Evolutionary conservation across 2,797 vertebrate species (phyloP), one percentile per base, ranked within the genome.

Genomic region (Pyrocephalus nanus): DNA sequence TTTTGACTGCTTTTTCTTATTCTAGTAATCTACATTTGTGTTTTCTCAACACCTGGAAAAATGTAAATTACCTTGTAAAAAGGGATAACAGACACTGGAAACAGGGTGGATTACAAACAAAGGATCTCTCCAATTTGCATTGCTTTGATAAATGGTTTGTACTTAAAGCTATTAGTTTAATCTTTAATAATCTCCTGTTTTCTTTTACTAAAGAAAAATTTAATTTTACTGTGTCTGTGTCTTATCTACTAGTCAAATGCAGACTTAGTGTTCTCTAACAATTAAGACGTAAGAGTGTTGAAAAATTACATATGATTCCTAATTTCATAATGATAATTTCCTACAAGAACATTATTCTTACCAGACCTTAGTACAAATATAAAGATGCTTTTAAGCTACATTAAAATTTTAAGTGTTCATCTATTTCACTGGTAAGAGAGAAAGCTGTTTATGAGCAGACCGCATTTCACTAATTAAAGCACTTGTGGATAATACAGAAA

Each of bases 341-440:
- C 14, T 16, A 83, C 29, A 91, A 58, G 71, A 77, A 69, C 47
- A 67, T 47, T 94, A 85, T 82, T 32, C 48, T 92, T 88, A 30
- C 21, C 20, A 89, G 57, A n/a, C 27, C 38, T 60, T 90, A 85
- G 47, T 70, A 62, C 51, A 95, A 95, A 95, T 82, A 72, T 64
- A 72, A 48, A 66, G 53, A 43, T 12, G 3, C 77, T 87, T 78
- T 70, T 61, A 93, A 60, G 51, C 51, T 79, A 26, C 65, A 67
- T 82, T 93, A 96, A 94, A 85, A 89, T 86, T 93, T 93, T 96
- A 95, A 94, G 30, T 69, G 74, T 32, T 43, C 96, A 42, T 76
- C 11, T 88, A 73, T 93, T 95, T 95, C 58, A 92, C 90, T 96
- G 71, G 64, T 91, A 92, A 94, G 55, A 81, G 50, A 64, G 86